Percentiles rank a stretch among this genome's conserved stretches.
These are phyloP conservation scores for Regulus satrapa DNA, from an alignment of 2,113 vertebrate species.

Conservation along the genomic window DNA sequence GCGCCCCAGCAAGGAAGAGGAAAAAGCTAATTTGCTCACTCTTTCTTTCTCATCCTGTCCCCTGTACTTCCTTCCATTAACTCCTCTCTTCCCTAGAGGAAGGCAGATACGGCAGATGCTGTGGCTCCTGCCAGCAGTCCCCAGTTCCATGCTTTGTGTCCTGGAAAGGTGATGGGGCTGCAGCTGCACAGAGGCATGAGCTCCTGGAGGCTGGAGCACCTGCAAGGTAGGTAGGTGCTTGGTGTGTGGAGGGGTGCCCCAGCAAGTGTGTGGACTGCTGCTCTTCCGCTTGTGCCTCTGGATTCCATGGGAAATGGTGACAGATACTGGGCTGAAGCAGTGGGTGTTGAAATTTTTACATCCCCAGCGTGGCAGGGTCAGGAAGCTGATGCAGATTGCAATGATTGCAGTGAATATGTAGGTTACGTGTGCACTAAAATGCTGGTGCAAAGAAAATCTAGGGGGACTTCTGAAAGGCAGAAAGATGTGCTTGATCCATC, in stretches of 20 bases:
- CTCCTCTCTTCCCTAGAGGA: neutral
- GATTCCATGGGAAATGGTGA: neutral
- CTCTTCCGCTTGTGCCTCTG: neutral
- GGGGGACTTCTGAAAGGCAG: neutral
- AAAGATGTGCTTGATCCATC: neutral
- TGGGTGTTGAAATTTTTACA: rapidly evolving
- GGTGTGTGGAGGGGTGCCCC: neutral
- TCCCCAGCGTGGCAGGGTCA: rapidly evolving
- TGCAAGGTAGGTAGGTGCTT: neutral
- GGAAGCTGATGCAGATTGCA: neutral
- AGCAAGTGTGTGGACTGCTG: neutral
- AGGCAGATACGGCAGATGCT: neutral
- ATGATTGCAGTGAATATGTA: neutral
- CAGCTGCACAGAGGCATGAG: neutral
- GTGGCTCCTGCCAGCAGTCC: neutral
- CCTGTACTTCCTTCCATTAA: neutral
- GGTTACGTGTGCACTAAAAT: neutral
- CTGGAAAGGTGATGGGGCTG: neutral
- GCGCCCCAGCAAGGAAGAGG: neutral
- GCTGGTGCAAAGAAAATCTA: neutral
- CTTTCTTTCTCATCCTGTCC: neutral
- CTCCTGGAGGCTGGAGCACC: neutral
- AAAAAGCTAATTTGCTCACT: neutral
- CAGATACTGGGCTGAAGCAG: neutral
- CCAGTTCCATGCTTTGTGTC: neutral